Evolutionary conservation across 2,113 vertebrate genomes (phyloP).

Genomic region (Dinomys branickii): DNA sequence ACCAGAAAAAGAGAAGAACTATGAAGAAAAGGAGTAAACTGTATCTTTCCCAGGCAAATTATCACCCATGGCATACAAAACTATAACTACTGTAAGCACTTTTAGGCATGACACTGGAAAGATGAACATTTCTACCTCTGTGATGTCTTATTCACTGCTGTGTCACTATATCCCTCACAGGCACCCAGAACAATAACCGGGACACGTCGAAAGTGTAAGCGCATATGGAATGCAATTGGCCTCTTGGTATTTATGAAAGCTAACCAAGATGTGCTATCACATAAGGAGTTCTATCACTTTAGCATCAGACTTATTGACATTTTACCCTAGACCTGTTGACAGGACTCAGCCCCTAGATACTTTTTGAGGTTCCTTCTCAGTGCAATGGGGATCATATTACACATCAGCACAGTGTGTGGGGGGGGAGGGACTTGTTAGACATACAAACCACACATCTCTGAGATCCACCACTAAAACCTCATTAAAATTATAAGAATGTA

Average conservation of each 20-base stretch:
- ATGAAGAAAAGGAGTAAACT: neutral
- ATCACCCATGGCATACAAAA: neutral
- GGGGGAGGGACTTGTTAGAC: neutral
- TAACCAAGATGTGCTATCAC: neutral
- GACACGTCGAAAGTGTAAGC: neutral
- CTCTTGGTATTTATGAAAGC: neutral
- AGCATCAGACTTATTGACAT: neutral
- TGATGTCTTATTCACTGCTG: neutral
- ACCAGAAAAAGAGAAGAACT: neutral
- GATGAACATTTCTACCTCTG: neutral
- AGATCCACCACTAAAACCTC: neutral
- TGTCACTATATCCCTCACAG: neutral
- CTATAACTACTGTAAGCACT: neutral
- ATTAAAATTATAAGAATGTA: neutral
- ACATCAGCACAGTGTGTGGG: neutral
- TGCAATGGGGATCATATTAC: neutral
- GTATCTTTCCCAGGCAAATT: neutral
- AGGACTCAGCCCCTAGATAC: neutral
- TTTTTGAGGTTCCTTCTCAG: neutral
- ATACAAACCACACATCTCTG: neutral
- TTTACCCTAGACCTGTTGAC: neutral
- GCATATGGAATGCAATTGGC: neutral
- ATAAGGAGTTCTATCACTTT: neutral
- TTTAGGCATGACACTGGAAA: neutral
- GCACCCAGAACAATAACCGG: neutral